These are phyloP conservation scores for Setophaga kirtlandii DNA, from an alignment of 2,113 vertebrate species.

Conservation along the genomic window DNA sequence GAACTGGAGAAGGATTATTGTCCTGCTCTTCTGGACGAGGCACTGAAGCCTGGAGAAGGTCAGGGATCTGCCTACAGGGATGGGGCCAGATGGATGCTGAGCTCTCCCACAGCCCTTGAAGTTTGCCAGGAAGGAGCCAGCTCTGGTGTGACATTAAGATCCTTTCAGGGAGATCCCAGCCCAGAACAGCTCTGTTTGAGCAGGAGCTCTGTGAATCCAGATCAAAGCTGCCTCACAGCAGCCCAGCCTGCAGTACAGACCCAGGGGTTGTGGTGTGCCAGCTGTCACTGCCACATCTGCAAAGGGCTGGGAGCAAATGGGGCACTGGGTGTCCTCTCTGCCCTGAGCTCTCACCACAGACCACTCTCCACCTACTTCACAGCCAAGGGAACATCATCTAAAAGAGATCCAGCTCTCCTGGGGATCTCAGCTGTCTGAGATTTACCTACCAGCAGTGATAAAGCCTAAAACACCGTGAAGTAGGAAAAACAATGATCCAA, in stretches of 20 bases:
- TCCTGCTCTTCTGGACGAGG: neutral
- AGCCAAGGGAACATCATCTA: neutral
- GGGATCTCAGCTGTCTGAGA: neutral
- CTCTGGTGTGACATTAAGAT: neutral
- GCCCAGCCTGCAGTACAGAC: neutral
- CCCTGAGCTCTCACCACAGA: neutral
- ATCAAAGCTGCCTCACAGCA: neutral
- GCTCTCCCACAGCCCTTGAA: neutral
- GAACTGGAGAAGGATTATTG: neutral
- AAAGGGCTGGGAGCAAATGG: neutral
- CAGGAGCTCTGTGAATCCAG: neutral
- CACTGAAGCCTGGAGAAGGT: constrained; percentile 27
- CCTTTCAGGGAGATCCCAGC: neutral
- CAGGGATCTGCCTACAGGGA: neutral
- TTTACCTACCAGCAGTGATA: neutral
- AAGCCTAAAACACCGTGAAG: neutral
- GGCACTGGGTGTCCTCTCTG: neutral
- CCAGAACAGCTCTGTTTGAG: neutral
- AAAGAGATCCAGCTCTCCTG: neutral
- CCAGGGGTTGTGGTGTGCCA: neutral
- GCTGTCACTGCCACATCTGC: neutral
- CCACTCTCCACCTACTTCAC: neutral
- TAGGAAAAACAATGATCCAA: neutral
- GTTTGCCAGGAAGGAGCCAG: neutral
- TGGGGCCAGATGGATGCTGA: constrained; percentile 16